Evolutionary conservation across 2,888 invertebrate genomes (phyloP).

Genomic region (Tuta absoluta): DNA sequence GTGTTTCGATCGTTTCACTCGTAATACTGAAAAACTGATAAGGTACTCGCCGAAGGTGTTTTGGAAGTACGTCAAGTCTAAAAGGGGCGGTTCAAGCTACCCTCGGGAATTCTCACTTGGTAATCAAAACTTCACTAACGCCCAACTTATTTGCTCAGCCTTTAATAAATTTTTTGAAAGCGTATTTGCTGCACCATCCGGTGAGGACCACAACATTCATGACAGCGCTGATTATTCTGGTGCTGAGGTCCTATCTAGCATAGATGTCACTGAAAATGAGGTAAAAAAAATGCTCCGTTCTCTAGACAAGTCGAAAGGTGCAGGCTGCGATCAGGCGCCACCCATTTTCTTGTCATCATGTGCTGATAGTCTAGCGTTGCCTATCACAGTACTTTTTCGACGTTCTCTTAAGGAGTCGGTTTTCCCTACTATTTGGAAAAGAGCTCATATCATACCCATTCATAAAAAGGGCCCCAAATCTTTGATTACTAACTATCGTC

Average conservation of each 20-base stretch:
- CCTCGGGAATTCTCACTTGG: not conserved
- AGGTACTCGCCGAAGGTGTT: slow-evolving; percentile 5
- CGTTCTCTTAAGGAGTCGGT: slow-evolving; percentile 19
- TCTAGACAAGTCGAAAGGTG: not conserved
- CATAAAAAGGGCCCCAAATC: slow-evolving; percentile 22
- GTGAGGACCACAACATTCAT: too few species aligned
- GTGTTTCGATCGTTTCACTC: not conserved
- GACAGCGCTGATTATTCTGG: not conserved
- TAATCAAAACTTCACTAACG: not conserved
- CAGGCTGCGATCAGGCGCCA: not conserved
- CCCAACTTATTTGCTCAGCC: not conserved
- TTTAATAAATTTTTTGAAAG: slow-evolving; percentile 19
- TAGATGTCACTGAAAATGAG: not conserved
- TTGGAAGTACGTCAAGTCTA: slow-evolving; percentile 16
- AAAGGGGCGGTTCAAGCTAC: slow-evolving; percentile 9
- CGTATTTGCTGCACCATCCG: too few species aligned
- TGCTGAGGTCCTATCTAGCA: not conserved
- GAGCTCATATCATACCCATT: too few species aligned
- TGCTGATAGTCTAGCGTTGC: slow-evolving; percentile 2
- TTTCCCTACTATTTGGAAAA: slow-evolving; percentile 23
- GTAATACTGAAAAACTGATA: not conserved
- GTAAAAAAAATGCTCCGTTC: not conserved
- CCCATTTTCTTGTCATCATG: not conserved
- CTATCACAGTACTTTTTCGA: slow-evolving; percentile 64
- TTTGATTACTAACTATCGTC: slow-evolving; percentile 22